Evolutionary conservation across 2,888 invertebrate genomes (phyloP), one percentile per base, ranked within the genome.

Genomic region (Melanotus villosus): DNA sequence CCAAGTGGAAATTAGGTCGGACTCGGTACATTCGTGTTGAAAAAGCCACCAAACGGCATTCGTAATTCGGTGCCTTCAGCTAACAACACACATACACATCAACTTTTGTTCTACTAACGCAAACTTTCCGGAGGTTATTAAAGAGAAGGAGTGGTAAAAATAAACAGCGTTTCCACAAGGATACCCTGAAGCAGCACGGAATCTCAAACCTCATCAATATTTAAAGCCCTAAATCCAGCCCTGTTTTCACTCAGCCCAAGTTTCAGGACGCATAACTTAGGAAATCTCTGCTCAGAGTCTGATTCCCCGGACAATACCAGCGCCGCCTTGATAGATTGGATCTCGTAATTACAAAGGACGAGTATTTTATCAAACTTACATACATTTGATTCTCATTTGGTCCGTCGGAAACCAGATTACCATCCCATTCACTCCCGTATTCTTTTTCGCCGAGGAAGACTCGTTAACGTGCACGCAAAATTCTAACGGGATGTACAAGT

Each of bases 321-420:
- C 50, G 54, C 59, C 38, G 56, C 38, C 57, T 62, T 70, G 60
- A 70, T 70, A 70, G 70, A 70, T 70, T 52, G 69, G 58, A 65
- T 65, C 59, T 43, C 52, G 69, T 69, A 69, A 69, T 69, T 69
- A 69, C 69, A 60, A 58, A 60, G 64, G 69, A 65, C 52, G 47
- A 41, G 59, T 65, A 65, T 69, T 65, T 65, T 65, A 69, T 69
- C 65, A 69, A 65, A 69, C 65, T 69, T 69, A 45, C 69, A 69
- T 65, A 47, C 65, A 56, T 65, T 64, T 56, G 59, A 65, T 65
- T 69, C 59, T 50, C 68, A 38, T 68, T 67, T 67, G 43, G 30
- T 26, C 26, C 57, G 10, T 16, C 30, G 18, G n/a, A 65, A 60
- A 26, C 34, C 41, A 23, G 23, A 34, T 45, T 14, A 14, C 21